Evolutionary conservation across 2,888 invertebrate species (phyloP).

Genomic region (Bhutanitis thaidina): DNA sequence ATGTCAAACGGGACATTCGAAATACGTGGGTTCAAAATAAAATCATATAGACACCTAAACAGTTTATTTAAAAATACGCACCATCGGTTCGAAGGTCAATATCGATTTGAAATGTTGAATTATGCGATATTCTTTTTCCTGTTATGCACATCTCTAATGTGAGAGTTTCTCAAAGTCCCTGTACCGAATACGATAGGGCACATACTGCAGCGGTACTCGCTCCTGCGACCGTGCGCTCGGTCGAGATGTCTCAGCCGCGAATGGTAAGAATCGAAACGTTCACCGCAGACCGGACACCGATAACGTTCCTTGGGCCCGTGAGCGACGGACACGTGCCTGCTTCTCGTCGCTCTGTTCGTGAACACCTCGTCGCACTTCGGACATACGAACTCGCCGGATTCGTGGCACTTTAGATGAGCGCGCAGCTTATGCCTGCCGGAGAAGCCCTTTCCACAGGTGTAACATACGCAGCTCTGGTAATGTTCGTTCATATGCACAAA

Average conservation of each 20-base stretch:
- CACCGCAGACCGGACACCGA: constrained; percentile 51
- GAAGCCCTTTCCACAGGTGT: constrained; percentile 68
- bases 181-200: constrained; percentile 49
- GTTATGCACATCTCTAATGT: constrained; percentile 54
- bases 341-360: constrained; percentile 39
- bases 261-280: constrained; percentile 46
- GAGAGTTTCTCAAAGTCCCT: constrained; percentile 53
- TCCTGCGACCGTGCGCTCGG: constrained; percentile 43
- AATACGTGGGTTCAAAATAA: too few species aligned
- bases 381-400: constrained; percentile 56
- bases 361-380: constrained; percentile 60
- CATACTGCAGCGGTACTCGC: constrained; percentile 44
- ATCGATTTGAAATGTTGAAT: too few species aligned
- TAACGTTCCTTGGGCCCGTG: constrained; percentile 51
- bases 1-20: too few species aligned
- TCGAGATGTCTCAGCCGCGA: constrained; percentile 46
- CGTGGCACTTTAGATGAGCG: constrained; percentile 57
- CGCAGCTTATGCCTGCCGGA: constrained; percentile 58
- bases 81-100: too few species aligned
- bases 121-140: constrained; percentile 22
- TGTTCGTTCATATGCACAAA: constrained; percentile 65
- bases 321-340: constrained; percentile 37
- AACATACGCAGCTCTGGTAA: constrained; percentile 61
- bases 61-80: too few species aligned
- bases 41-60: too few species aligned